Evolutionary conservation across 30 jellyfish, hydroid and myxozoan genomes (phyloP), one percentile per base, ranked within the genome.

Genomic region (Aurelia coerulea): DNA sequence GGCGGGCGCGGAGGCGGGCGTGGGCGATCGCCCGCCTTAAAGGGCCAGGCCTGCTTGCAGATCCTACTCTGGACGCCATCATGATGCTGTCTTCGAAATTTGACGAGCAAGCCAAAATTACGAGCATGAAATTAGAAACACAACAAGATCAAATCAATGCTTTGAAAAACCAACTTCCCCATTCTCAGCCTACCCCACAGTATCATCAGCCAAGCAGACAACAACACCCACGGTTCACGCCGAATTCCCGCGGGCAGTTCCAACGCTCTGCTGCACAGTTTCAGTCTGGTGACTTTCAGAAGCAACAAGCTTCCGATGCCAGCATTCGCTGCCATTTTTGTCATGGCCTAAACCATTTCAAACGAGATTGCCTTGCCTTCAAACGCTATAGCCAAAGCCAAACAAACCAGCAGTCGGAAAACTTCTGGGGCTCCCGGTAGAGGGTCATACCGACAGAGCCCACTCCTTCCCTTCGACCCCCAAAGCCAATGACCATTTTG

Each of bases 381-480:
- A 73, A 73, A n/a, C 83, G 33, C 17, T 68, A 73, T 11, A 31
- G 49, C 17, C 66, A 34, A 34, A 34, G 39, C n/a, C 66, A 62
- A 1, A 17, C 18, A 62, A 62, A 0, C 68, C 66, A 73, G 72
- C 73, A 75, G 86, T 75, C 64, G 86, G 86, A 75, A 75, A 75
- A 75, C 86, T 60, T 75, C 81, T 62, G 89, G 89, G 29, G 29
- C 29, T 23, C 29, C 29, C 29, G 29, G 29, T 23, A 23, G 29
- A 23, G 29, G 29, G 89, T 79, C 89, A 79, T 79, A 79, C 89
- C 54, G 89, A 34, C 62, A 53, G 60, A 58, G 86, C 86, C 74
- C 32, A 76, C 11, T 53, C 14, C 23, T 60, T 42, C 35, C 34
- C 79, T 17, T 54, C 15, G 88, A 78, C 88, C 88, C 88, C 88